Base-by-base conservation (phyloP, 1,140 invertebrate species). In the Drosophila hydei region DNA sequence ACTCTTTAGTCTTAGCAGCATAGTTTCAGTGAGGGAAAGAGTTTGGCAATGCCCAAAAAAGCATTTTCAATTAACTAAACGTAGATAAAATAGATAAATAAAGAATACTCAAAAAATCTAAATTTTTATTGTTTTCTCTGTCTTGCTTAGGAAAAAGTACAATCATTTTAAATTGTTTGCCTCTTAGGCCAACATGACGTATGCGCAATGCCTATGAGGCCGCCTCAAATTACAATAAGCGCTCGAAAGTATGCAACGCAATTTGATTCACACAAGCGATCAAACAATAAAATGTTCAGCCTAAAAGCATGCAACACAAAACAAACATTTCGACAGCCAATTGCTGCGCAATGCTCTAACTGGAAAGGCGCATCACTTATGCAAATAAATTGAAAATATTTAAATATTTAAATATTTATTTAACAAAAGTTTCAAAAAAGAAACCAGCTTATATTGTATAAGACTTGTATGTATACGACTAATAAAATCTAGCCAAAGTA, bases 171-270 rank as follows among this genome's bases (percentile, higher is more conserved):
- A 36, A 52, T 19, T 40, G 21, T 18, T 21, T 30, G 40, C 43
- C 4, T n/a, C n/a, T 25, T 47, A 12, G 27, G 21, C 58, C 40
- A 30, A 36, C 14, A 21, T 55, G 52, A 42, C 47, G 61, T 65
- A 51, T 70, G 59, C 30, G 43, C 47, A 55, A 63, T 61, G 12
- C 19, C 18, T 56, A 50, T 61, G 25, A 6, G 25, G 30, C 27
- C 14, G 45, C 48, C 54, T 71, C 36, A 23, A 68, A 61, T 56
- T 63, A 63, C 58, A 63, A 38, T 54, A 51, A 12, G 65, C 59
- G 40, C 68, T 33, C 55, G n/a, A 64, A 54, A 79, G 73, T 71
- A 68, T 76, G 79, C 79, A 76, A 63, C 63, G 16, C 36, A 51
- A 50, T 65, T 68, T 54, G 59, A 6, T 27, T 59, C 59, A 30